A percentile compares a stretch with the other conserved stretches of the same genome.
Conservation (phyloP, 2,888 invertebrate genomes). For the Lymantria monacha region DNA sequence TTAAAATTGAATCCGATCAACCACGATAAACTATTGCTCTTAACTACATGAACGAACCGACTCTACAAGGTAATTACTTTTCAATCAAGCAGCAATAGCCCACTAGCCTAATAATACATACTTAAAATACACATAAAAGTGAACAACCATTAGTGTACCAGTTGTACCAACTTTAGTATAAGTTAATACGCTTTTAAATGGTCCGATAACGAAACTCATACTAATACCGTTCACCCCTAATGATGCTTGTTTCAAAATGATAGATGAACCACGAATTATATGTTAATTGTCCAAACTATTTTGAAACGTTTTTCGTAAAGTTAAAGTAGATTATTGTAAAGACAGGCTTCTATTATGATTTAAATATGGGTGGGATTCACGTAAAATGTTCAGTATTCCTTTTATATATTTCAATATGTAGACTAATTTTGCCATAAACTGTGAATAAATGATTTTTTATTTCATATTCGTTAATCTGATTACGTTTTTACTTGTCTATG, state of each 20-base stretch:
- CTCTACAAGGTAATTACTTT: constrained; percentile 4
- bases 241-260: constrained; percentile 56
- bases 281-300: constrained; percentile 4
- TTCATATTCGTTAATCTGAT: too few relatives aligned
- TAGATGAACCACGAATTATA: constrained; percentile 54
- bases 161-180: constrained; percentile 27
- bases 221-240: constrained; percentile 39
- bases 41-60: background rate
- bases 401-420: too few relatives aligned
- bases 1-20: too few relatives aligned
- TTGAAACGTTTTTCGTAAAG: constrained; percentile 2
- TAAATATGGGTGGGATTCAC: constrained; percentile 5
- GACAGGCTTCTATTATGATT: background rate
- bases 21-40: background rate
- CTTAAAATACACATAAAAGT: constrained; percentile 6
- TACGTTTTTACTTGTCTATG: too few relatives aligned
- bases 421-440: too few relatives aligned
- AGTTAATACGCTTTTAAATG: constrained; percentile 47
- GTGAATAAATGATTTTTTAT: too few relatives aligned
- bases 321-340: constrained; percentile 2
- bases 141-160: background rate
- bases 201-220: constrained; percentile 40
- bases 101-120: constrained; percentile 2
- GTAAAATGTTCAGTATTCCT: background rate
- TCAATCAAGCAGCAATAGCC: constrained; percentile 4